Evolutionary conservation across 2,113 vertebrate genomes (phyloP).

Genomic region (Phodopus roborovskii): DNA sequence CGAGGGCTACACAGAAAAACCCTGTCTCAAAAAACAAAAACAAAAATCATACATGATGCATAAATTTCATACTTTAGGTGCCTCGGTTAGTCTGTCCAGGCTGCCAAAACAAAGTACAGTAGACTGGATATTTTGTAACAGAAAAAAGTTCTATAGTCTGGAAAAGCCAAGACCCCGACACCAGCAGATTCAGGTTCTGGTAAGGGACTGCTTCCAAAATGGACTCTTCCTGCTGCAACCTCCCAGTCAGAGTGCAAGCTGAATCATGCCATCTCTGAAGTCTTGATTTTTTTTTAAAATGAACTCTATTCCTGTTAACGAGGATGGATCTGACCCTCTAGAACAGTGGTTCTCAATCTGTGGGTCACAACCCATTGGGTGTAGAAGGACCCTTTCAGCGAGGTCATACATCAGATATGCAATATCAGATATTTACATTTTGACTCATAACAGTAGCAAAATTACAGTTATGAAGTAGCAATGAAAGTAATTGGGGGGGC

Average conservation of each 20-base stretch:
- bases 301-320: not conserved
- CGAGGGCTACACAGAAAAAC: too few species aligned
- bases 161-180: not conserved
- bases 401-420: not conserved
- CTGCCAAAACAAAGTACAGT: not conserved
- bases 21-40: too few species aligned
- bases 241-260: too few species aligned
- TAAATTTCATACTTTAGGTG: not conserved
- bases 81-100: not conserved
- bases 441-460: not conserved
- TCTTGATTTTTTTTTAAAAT: not conserved
- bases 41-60: not conserved
- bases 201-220: not conserved
- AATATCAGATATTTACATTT: not conserved
- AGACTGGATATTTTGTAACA: not conserved
- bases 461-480: not conserved
- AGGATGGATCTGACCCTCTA: not conserved
- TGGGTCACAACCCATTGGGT: not conserved
- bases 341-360: not conserved
- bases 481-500: not conserved
- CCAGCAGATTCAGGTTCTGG: not conserved
- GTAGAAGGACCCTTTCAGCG: too few species aligned
- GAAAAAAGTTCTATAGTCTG: not conserved
- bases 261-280: not conserved
- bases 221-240: too few species aligned